phyloP scores from a whole-genome alignment of 2,888 invertebrate genomes.

The Cephus spinipes region DNA sequence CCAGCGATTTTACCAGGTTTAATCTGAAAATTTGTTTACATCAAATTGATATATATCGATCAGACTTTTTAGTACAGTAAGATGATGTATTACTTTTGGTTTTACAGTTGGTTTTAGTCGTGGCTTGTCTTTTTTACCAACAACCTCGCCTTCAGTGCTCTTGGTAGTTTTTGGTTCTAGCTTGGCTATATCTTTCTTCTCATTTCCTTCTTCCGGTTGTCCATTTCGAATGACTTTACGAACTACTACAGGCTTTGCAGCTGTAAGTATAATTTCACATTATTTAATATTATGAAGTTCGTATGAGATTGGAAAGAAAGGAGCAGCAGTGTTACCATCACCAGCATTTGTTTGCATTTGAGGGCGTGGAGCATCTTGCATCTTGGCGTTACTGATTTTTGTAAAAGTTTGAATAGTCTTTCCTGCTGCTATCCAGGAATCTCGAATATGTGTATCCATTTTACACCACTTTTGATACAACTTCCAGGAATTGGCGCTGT shows the following conservation, averaged over 20 bases:
- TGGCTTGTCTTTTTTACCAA: conserved; percentile 47
- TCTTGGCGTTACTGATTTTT: conserved; percentile 76
- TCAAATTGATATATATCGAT: not conserved
- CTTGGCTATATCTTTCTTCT: conserved; percentile 40
- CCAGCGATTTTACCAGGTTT: conserved; percentile 47
- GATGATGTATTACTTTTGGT: conserved; percentile 47
- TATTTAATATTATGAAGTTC: not conserved
- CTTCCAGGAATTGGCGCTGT: conserved; percentile 78
- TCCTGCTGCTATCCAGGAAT: conserved; percentile 85
- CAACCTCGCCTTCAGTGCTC: conserved; percentile 16
- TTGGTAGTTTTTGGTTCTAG: conserved; percentile 9
- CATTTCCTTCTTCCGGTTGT: conserved; percentile 56
- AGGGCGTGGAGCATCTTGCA: conserved; percentile 68
- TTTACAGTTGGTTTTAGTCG: conserved; percentile 53
- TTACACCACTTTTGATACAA: conserved; percentile 88
- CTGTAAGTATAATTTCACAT: conserved; percentile 26
- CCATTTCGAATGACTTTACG: conserved; percentile 63
- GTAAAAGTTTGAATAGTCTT: conserved; percentile 79
- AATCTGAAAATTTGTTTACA: conserved; percentile 17
- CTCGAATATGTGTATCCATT: conserved; percentile 79
- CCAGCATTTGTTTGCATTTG: conserved; percentile 18
- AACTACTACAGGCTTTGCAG: conserved; percentile 54
- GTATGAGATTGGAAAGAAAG: not conserved
- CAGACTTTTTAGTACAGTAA: not conserved
- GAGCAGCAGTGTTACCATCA: conserved; percentile 40